Evolutionary conservation across 37 sponge, comb jelly and placozoan species (phyloP), one percentile per base, ranked within the genome.

Genomic region (Sycon ciliatum): DNA sequence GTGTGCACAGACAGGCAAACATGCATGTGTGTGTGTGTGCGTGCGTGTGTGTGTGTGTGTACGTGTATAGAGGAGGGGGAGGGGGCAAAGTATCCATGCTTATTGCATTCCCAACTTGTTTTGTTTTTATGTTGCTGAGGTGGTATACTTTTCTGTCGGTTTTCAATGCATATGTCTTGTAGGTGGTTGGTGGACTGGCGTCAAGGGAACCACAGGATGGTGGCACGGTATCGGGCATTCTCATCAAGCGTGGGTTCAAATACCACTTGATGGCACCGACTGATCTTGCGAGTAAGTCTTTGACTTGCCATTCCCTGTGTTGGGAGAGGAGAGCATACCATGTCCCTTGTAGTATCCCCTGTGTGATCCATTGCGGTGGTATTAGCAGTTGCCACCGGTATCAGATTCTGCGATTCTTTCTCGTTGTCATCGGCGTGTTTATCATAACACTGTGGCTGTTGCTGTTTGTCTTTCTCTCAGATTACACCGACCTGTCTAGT

Each of bases 211-310:
- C 84, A n/a, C 32, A 54, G 34, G 82, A 88, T 38, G 90, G 77
- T 7, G 81, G 78, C 23, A 68, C 56, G 1, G 39, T 96, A 26
- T 92, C 93, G 36, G 99, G 99, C 4, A 82, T 96, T 27, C 73
- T 96, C 22, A 73, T 92, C 13, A 92, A 96, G 75, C 78, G 88
- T 64, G 99, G 99, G 39, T 91, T 96, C 67, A 92, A 88, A 36
- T 89, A 96, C 38, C 92, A 91, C 56, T 73, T 96, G n/a, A 81
- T 96, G 23, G 81, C 88, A 38, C 89, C 99, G 4, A 57, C 84
- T 9, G 99, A 96, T 35, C 75, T 96, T 32, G 39, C 84, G 26
- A 80, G 88, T 87, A 36, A 60, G 16, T 71, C 62, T 36, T 33
- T 61, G 38, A 20, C 72, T 70, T 70, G 52, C 33, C 7, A 66